These are phyloP conservation scores for Bicyclus anynana DNA, from an alignment of 1,140 invertebrate species.

Conservation along the genomic window DNA sequence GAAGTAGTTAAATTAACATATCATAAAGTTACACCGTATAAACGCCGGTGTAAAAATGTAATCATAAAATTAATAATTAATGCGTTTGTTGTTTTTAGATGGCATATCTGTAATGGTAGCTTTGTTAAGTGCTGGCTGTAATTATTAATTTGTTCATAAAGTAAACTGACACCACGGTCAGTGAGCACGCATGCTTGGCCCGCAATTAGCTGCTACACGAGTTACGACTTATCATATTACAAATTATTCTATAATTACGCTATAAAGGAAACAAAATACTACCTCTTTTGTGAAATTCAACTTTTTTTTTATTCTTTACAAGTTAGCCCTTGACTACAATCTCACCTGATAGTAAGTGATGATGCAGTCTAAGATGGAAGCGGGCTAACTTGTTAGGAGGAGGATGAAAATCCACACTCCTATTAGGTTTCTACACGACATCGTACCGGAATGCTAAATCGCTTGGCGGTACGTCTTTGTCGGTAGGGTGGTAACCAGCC, in stretches of 20 bases:
- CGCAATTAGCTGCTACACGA: conserved; percentile 1
- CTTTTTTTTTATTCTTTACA: no score
- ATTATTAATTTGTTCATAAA: conserved; percentile 68
- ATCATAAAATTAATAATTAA: conserved; percentile 66
- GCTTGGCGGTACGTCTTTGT: no score
- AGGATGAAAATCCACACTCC: no score
- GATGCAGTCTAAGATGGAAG: no score
- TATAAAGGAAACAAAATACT: neutral
- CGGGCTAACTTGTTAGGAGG: no score
- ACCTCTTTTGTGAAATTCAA: no score
- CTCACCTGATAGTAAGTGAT: no score
- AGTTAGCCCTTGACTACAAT: no score
- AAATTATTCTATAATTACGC: conserved; percentile 1
- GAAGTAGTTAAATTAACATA: conserved; percentile 52
- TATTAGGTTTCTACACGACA: no score
- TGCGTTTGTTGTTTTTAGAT: conserved; percentile 66
- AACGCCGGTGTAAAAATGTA: conserved; percentile 44
- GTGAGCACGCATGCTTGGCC: conserved; percentile 40
- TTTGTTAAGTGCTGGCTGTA: conserved; percentile 27
- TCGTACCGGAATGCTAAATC: no score
- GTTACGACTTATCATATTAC: conserved; percentile 8
- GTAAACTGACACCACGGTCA: conserved; percentile 48
- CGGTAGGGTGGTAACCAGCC: no score
- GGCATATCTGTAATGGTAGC: conserved; percentile 43
- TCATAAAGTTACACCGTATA: conserved; percentile 60